Evolutionary conservation across 2,888 invertebrate genomes (phyloP).

Genomic region (Elmis aenea): DNA sequence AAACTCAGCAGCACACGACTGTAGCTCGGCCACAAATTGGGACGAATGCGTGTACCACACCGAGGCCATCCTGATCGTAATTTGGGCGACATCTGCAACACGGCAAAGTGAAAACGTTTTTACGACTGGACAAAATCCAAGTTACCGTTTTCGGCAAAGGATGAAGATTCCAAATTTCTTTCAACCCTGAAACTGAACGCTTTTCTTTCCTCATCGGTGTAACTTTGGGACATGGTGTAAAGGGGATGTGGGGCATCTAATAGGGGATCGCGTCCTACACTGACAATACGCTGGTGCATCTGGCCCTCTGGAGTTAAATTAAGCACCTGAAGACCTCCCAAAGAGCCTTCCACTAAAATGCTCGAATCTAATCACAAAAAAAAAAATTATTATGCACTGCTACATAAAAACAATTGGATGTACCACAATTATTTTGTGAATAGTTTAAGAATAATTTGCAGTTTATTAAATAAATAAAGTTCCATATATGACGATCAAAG

Average conservation of each 20-base stretch:
- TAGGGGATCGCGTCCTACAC: constrained; percentile 74
- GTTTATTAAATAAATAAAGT: background rate
- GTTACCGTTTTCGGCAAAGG: constrained; percentile 5
- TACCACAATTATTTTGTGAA: constrained; percentile 2
- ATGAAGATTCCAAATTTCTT: constrained; percentile 31
- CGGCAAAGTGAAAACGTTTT: background rate
- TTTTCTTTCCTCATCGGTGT: constrained; percentile 33
- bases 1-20: constrained; percentile 85
- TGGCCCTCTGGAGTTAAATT: constrained; percentile 83
- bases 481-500: background rate
- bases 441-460: background rate
- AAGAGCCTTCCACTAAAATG: constrained; percentile 73
- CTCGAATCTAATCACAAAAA: constrained; percentile 30
- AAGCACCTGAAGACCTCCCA: constrained; percentile 87
- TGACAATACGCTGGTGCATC: constrained; percentile 78
- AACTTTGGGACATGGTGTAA: constrained; percentile 40
- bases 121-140: background rate
- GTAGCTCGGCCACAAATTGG: constrained; percentile 76
- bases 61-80: constrained; percentile 70
- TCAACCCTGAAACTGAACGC: constrained; percentile 55
- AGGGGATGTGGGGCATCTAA: constrained; percentile 48
- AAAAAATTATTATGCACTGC: constrained; percentile 2
- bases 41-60: constrained; percentile 93
- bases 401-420: constrained; percentile 7
- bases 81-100: constrained; percentile 35